A percentile compares a stretch with the other conserved stretches of the same genome.
Evolutionary conservation across 2,888 invertebrate genomes (phyloP).

Genomic region (Chrysopilus asiliformis): DNA sequence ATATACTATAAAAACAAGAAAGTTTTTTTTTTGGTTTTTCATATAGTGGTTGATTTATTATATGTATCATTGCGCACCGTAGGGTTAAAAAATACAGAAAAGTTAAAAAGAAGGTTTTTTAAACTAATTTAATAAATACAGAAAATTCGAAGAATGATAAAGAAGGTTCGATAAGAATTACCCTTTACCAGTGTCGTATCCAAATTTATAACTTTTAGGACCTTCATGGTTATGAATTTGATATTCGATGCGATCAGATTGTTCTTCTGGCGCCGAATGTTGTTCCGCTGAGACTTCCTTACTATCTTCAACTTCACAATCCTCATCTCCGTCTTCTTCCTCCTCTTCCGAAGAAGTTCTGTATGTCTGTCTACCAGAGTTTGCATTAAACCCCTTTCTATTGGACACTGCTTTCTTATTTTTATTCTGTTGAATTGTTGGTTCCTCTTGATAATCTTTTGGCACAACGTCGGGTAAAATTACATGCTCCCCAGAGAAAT

Average conservation of each 20-base stretch:
- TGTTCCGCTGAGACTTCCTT: background rate
- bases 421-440: background rate
- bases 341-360: background rate
- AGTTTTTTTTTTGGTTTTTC: no score
- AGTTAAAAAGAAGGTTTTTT: no score
- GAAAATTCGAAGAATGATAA: no score
- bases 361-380: constrained; percentile 13
- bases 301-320: background rate
- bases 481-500: no score
- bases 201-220: constrained; percentile 70
- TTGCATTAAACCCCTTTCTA: background rate
- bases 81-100: no score
- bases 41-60: no score
- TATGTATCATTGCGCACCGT: no score
- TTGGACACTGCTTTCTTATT: background rate
- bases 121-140: no score
- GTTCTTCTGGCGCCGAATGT: constrained; percentile 2
- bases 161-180: no score
- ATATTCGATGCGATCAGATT: constrained; percentile 42
- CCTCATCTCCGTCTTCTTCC: background rate
- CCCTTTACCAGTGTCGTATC: constrained; percentile 76
- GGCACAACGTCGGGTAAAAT: no score
- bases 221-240: constrained; percentile 72
- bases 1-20: no score
- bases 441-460: constrained; percentile 10